phyloP scores from a whole-genome alignment of 2,113 vertebrate species.

The Naja naja region DNA sequence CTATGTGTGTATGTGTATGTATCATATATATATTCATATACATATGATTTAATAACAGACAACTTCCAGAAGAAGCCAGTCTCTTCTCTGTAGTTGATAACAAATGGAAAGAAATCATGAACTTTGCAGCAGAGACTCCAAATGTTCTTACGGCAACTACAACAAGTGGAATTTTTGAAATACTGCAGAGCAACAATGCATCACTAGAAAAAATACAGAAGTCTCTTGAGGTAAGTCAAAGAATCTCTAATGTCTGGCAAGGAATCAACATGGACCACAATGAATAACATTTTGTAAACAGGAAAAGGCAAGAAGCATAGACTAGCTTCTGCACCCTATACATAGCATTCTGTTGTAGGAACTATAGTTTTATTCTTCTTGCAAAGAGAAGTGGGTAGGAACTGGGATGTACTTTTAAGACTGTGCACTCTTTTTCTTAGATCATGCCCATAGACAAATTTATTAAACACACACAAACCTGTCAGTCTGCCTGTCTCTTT shows the following conservation, averaged over 20 bases:
- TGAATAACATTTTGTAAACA: not conserved
- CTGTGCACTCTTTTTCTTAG: not conserved
- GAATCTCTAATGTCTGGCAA: not conserved
- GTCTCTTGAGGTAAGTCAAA: conserved; percentile 65
- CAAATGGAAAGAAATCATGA: conserved; percentile 66
- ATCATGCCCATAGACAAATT: not conserved
- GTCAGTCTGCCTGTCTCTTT: not conserved
- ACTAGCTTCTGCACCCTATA: not conserved
- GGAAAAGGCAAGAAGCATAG: not conserved
- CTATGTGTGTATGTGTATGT: not conserved
- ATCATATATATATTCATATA: not conserved
- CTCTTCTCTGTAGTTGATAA: conserved; percentile 62
- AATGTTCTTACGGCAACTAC: conserved; percentile 57
- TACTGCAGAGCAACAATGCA: conserved; percentile 56
- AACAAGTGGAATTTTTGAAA: conserved; percentile 48
- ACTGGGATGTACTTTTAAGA: not conserved
- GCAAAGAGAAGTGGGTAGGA: not conserved
- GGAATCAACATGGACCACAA: not conserved
- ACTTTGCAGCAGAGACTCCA: conserved; percentile 53
- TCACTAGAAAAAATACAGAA: conserved; percentile 67
- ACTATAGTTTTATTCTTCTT: not conserved
- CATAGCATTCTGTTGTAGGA: not conserved
- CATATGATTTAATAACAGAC: conserved; percentile 48
- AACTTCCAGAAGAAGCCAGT: conserved; percentile 63
- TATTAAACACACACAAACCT: not conserved